Base-by-base conservation (phyloP, 2,797 vertebrate species). In the Hylomyscus alleni region DNA sequence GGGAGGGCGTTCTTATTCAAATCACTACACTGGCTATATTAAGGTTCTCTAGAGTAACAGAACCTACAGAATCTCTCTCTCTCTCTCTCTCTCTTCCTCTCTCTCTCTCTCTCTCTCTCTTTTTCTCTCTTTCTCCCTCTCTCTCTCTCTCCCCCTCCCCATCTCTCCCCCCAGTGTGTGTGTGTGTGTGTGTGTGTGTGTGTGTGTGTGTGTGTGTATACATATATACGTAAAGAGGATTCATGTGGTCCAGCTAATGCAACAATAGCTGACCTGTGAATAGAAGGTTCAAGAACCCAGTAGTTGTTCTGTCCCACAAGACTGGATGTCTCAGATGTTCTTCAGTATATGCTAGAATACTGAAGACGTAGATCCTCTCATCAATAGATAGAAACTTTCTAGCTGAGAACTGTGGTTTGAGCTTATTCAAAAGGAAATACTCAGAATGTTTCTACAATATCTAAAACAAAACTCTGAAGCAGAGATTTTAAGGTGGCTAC, bases 401-500 rank as follows among this genome's bases (percentile, higher is more conserved):
- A 62, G 69, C 73, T 82, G 92, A 82, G 76, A 67, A 52, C 12
- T 88, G 0, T 76, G n/a, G 84, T 44, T 95, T 87, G 81, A 92
- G 19, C 11, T 58, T n/a, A 91, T 62, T 34, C 3, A 50, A 56
- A 90, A 89, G 13, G 12, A 85, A 92, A 77, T 5, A 26, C 10
- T 77, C 62, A 85, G 92, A 80, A 29, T 0, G n/a, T 67, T 75
- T n/a, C 50, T 76, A 69, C 4, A 40, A 83, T 85, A 89, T 26
- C 73, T 34, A 56, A 92, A 92, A 92, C n/a, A 97, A 88, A 90
- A 15, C 6, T 44, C 3, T 62, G 81, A 65, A 83, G 54, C 31
- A 78, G 44, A 96, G 75, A 67, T 72, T 65, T 85, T 11, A 44
- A 58, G 52, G 83, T 65, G 78, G n/a, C 8, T 89, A 34, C 29